Evolutionary conservation across 2,888 invertebrate species (phyloP), one percentile per base, ranked within the genome.

Genomic region (Tenthredo distinguenda): DNA sequence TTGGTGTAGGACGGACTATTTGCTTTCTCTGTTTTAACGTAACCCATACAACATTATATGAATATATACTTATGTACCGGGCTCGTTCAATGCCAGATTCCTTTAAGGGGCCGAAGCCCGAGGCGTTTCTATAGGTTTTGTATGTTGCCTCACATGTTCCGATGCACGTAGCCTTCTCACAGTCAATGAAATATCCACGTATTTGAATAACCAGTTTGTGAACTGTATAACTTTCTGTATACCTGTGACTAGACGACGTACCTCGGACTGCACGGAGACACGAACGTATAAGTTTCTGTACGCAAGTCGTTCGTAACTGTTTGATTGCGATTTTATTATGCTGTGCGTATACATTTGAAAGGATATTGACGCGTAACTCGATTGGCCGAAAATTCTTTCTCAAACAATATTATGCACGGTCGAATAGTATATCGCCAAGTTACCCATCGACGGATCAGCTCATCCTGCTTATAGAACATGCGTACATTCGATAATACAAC

Each of bases 121-220:
- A 34, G 79, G 79, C 79, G 18, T n/a, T 72, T 47, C 26, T 76
- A n/a, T 43, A 47, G n/a, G 21, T 76, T 34, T 37, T 21, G 55
- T 37, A 55, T 79, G 10, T 31, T 31, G 37, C 58, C 79, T 55
- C 50, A 55, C 79, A 37, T 79, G 79, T 58, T 34, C n/a, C 18
- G n/a, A 79, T 79, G 79, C 79, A 79, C 79, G 79, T 79, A 79
- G 79, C 79, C 79, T 55, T 79, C 79, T 31, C 55, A 34, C 55
- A 55, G 58, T 58, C 58, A 55, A 79, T 40, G 76, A 47, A 47
- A 76, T 76, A 47, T 76, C 55, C 31, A 31, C 79, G 10, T 18
- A 55, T 58, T 58, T 34, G 55, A 58, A 79, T 79, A 79, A 79
- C 79, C 79, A 79, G 79, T 79, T 76, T 76, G 12, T 76, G 71